Evolutionary conservation across 2,113 vertebrate genomes (phyloP).

Genomic region (Heterochromis multidens): DNA sequence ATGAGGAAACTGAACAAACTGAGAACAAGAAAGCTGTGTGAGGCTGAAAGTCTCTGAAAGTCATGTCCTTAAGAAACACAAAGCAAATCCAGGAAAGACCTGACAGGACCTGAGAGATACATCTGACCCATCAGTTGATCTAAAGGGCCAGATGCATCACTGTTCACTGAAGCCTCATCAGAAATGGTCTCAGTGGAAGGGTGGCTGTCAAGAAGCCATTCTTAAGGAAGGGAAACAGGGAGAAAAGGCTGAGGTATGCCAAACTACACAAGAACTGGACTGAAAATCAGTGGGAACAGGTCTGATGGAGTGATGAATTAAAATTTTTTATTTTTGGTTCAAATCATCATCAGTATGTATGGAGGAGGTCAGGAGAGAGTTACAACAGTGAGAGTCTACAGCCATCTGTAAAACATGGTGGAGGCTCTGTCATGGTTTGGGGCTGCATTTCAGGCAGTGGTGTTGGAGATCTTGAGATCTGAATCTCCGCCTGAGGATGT

Average conservation of each 20-base stretch:
- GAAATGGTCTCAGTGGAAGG: not conserved
- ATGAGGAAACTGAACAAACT: not conserved
- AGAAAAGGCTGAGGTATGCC: not conserved
- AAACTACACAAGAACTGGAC: not conserved
- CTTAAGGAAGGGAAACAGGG: no score
- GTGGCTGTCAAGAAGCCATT: no score
- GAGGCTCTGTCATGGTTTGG: not conserved
- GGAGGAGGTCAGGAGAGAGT: no score
- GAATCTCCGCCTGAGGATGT: no score
- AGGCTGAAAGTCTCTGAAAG: not conserved
- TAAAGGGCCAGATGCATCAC: no score
- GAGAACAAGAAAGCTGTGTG: not conserved
- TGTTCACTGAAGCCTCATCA: not conserved
- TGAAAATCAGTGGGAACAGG: not conserved
- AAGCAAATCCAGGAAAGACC: not conserved
- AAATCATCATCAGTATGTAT: no score
- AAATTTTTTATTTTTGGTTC: no score
- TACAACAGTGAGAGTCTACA: no score
- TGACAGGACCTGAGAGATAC: not conserved
- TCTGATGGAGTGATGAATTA: not conserved
- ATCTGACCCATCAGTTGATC: not conserved
- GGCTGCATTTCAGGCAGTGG: not conserved
- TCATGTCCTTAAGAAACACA: not conserved
- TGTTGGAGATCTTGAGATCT: not conserved
- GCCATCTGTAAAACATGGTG: not conserved